Evolutionary conservation across 2,888 invertebrate species (phyloP), one percentile per base, ranked within the genome.

Genomic region (Trilocha varians): DNA sequence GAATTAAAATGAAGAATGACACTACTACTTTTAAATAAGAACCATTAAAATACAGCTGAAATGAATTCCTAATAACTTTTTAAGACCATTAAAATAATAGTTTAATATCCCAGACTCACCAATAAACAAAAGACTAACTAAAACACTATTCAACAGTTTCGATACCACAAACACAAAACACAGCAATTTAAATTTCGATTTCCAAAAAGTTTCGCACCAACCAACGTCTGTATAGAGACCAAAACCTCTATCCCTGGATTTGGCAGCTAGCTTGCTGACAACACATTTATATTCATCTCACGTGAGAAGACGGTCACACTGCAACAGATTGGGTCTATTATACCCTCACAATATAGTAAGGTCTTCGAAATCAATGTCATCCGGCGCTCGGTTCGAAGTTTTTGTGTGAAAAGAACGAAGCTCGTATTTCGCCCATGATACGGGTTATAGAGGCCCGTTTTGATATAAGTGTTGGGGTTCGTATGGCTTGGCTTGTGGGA

Each of bases 261-360:
- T 57, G 52, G 49, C 25, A 25, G 25, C 25, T 25, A 6, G 2
- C 25, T 25, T 6, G 25, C 6, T 25, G 25, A 25, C 6, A 25
- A 3, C 13, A 39, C 32, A 46, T 51, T 48, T 41, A 46, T 54
- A 54, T 54, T 52, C 52, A 48, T 44, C 39, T 32, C 47, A 40
- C 46, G 43, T 32, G 32, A 38, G 32, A 15, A 36, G 14, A 37
- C 40, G 43, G 41, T 36, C 46, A 42, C 44, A 43, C 34, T 52
- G 47, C 45, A 46, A 47, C 54, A 52, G 49, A 55, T 55, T 51
- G 54, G 46, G 37, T 48, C 50, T 43, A 52, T 55, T 55, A 55
- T 55, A 49, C 43, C 47, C 48, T 18, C 39, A 54, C 54, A 48
- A 54, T 52, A 46, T 43, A 38, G 38, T 36, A 36, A 39, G 34